These are phyloP conservation scores for Punctoribates punctum DNA, from an alignment of 2,888 invertebrate species.

Conservation along the genomic window DNA sequence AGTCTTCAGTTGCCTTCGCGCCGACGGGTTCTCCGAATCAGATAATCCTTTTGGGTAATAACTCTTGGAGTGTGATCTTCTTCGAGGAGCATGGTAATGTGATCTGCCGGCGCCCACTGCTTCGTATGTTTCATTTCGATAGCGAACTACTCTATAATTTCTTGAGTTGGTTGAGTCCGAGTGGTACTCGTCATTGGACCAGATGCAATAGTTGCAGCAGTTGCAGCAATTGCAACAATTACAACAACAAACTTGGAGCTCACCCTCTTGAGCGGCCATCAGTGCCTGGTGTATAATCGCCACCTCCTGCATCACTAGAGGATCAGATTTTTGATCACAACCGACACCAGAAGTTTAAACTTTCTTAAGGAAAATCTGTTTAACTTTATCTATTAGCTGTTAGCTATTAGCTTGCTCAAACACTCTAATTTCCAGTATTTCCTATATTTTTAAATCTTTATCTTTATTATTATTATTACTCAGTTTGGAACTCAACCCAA, in stretches of 20 bases:
- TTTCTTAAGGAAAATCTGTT: no score
- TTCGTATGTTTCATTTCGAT: constrained; percentile 20
- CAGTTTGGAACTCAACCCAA: no score
- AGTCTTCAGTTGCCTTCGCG: constrained; percentile 55
- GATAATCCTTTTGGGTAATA: constrained; percentile 40
- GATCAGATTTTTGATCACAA: neutral
- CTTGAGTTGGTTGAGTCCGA: neutral
- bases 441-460: no score
- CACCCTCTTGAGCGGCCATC: constrained; percentile 48
- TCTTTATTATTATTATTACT: no score
- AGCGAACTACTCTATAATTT: neutral
- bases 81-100: neutral
- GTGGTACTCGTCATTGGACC: constrained; percentile 32
- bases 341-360: no score
- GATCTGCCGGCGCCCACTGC: neutral
- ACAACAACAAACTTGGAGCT: constrained; percentile 46
- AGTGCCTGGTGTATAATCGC: constrained; percentile 47
- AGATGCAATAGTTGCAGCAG: neutral
- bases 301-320: constrained; percentile 44
- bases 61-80: constrained; percentile 13
- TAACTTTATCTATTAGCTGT: no score
- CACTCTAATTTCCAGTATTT: no score
- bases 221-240: neutral
- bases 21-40: constrained; percentile 51
- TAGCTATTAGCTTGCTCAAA: no score